Conservation (phyloP, 2,113 vertebrate genomes). For the Nesoenas mayeri region DNA sequence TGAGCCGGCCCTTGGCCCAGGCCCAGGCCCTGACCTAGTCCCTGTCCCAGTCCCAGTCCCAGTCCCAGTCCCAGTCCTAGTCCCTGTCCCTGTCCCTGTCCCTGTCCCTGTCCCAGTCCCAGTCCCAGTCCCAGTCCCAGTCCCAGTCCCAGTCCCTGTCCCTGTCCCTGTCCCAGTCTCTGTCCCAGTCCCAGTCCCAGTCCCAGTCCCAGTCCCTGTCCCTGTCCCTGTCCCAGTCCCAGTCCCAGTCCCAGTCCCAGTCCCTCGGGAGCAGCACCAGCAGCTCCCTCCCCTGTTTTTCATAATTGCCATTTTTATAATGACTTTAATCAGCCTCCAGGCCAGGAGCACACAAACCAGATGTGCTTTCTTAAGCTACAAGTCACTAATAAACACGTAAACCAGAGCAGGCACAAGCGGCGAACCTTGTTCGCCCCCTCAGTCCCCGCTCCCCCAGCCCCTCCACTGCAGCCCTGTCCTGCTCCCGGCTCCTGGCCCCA, state of each 20-base stretch:
- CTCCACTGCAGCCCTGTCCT: neutral
- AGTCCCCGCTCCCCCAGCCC: neutral
- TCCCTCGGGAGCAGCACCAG: neutral
- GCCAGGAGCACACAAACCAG: neutral
- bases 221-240: no score
- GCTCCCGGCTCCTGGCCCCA: neutral
- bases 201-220: no score
- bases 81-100: no score
- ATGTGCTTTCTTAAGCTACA: neutral
- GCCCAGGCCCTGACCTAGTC: no score
- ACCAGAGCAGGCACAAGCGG: neutral
- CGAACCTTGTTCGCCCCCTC: neutral
- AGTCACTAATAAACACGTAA: neutral
- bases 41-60: neutral
- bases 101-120: no score
- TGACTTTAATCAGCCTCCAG: neutral
- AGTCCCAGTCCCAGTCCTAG: no score
- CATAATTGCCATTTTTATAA: neutral
- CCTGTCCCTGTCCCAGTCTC: no score
- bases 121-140: no score
- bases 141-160: no score
- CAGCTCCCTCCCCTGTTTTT: neutral
- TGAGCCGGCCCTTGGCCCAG: neutral
- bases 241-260: no score
- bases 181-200: no score